A percentile compares a stretch with the other conserved stretches of the same genome.
phyloP scores from a whole-genome alignment of 2,113 vertebrate species.

The Piprites chloris region DNA sequence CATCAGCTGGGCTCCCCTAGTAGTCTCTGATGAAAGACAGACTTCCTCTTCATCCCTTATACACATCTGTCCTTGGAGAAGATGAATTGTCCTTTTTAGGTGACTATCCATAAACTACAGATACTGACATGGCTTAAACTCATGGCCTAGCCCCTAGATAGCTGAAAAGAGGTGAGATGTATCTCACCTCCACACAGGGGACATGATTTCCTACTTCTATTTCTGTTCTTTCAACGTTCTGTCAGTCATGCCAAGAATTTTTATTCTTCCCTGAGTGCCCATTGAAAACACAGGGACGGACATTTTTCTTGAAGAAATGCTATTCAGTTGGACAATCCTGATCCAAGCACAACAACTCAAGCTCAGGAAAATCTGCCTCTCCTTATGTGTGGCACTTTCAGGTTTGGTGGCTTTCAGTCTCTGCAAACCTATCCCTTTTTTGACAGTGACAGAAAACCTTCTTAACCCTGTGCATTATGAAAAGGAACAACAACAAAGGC shows the following conservation, averaged over 20 bases:
- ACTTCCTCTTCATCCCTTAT: conserved; percentile 22
- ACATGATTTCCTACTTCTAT: background rate
- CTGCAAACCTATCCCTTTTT: background rate
- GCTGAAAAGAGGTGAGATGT: background rate
- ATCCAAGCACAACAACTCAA: background rate
- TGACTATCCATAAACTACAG: background rate
- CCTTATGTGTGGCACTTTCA: background rate
- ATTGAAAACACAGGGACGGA: background rate
- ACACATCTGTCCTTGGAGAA: conserved; percentile 6
- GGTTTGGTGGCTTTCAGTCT: background rate
- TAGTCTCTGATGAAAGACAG: conserved; percentile 59
- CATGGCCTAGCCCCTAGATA: background rate
- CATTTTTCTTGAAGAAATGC: background rate
- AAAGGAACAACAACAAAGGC: background rate
- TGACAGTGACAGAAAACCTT: background rate
- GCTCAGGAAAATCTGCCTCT: background rate
- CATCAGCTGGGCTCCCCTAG: background rate
- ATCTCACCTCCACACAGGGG: background rate
- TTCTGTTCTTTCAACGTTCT: background rate
- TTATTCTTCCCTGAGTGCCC: background rate
- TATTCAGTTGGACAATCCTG: background rate
- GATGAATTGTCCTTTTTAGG: conserved; percentile 24
- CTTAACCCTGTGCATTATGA: background rate
- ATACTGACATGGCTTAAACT: background rate
- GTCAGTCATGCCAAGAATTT: background rate